phyloP scores from a whole-genome alignment of 2,888 invertebrate species.

The Caradrina clavipalpis region DNA sequence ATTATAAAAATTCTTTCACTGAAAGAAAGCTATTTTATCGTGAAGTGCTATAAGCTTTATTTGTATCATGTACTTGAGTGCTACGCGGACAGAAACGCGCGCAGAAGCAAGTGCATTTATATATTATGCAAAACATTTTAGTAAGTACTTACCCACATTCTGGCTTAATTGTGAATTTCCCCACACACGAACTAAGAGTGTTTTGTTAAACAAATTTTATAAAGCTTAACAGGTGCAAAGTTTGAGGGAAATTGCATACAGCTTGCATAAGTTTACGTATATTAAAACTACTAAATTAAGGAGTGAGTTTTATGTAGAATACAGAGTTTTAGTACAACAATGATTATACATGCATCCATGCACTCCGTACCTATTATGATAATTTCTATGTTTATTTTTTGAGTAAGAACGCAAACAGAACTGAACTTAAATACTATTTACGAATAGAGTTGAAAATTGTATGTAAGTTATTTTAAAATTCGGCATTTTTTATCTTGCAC shows the following conservation, averaged over 20 bases:
- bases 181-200: conserved; percentile 67
- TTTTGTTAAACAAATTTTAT: conserved; percentile 78
- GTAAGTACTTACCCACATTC: conserved; percentile 51
- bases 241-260: conserved; percentile 76
- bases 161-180: conserved; percentile 64
- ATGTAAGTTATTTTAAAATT: no score
- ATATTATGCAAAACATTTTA: conserved; percentile 32
- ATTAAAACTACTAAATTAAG: conserved; percentile 78
- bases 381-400: neutral
- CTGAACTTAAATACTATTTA: no score
- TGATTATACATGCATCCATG: conserved; percentile 21
- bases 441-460: no score
- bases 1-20: no score
- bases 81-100: no score
- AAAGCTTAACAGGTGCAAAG: conserved; percentile 74
- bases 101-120: no score
- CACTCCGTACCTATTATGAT: conserved; percentile 1
- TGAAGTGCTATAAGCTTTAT: no score
- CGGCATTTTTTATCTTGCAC: no score
- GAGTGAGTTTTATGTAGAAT: conserved; percentile 59
- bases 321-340: conserved; percentile 53
- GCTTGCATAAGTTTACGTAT: conserved; percentile 72
- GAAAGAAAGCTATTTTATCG: no score
- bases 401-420: no score
- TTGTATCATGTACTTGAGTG: no score